Evolutionary conservation across 1,140 invertebrate species (phyloP).

Genomic region (Micrasema minimum): DNA sequence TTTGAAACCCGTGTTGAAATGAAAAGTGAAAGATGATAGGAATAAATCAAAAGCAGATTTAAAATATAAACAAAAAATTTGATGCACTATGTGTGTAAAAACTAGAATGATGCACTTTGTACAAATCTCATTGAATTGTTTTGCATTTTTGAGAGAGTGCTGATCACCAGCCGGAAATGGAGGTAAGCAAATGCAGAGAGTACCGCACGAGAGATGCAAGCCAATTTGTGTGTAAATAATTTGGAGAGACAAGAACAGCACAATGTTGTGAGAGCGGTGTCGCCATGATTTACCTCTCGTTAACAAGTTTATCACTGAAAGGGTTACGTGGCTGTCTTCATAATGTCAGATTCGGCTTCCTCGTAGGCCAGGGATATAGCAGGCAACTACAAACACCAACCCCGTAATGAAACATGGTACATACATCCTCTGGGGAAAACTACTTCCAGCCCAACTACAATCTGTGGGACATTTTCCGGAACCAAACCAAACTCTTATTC

Average conservation of each 20-base stretch:
- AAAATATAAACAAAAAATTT: background rate
- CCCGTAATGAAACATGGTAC: conserved; percentile 7
- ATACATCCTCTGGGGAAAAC: background rate
- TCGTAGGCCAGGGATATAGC: conserved; percentile 99
- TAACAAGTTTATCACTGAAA: conserved; percentile 96
- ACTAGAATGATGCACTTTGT: background rate
- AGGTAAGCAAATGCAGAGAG: conserved; percentile 1
- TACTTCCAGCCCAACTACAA: no score
- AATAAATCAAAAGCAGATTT: background rate
- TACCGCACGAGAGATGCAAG: conserved; percentile 19
- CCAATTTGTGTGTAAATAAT: conserved; percentile 28
- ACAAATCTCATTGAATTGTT: background rate
- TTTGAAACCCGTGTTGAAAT: no score
- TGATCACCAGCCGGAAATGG: no score
- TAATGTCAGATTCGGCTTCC: conserved; percentile 99
- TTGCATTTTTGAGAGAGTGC: no score
- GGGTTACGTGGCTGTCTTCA: conserved; percentile 99
- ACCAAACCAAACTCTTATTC: no score
- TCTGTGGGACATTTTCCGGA: no score
- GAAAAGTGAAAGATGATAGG: background rate
- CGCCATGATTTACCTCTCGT: conserved; percentile 86
- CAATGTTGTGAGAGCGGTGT: conserved; percentile 35
- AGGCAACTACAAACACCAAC: conserved; percentile 82
- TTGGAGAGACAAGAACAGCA: conserved; percentile 18
- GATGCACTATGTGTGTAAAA: background rate